Evolutionary conservation across 2,797 vertebrate species (phyloP).

Genomic region (Tenualosa thibaudeaui): DNA sequence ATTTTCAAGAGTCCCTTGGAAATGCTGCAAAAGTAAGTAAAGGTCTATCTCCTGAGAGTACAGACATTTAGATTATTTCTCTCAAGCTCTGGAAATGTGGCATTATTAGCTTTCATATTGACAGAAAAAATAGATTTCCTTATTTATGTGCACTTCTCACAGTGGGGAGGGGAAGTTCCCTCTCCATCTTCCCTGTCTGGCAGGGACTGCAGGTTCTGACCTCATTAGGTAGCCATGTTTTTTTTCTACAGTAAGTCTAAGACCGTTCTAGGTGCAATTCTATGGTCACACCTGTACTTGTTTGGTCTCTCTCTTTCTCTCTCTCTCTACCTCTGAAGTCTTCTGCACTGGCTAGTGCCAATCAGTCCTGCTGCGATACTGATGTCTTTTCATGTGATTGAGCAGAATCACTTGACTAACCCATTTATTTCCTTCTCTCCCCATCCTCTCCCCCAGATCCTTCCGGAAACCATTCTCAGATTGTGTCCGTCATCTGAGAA

Average conservation of each 20-base stretch:
- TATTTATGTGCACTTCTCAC: not conserved
- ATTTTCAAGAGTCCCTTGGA: no score
- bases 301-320: not conserved
- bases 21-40: not conserved
- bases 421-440: not conserved
- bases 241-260: no score
- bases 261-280: not conserved
- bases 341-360: not conserved
- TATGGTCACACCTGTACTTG: not conserved
- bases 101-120: not conserved
- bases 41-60: not conserved
- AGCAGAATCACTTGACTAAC: slow-evolving; percentile 15
- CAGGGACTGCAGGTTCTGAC: not conserved
- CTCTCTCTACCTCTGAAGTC: not conserved
- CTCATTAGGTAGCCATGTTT: no score
- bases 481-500: not conserved
- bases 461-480: not conserved
- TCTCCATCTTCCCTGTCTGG: not conserved
- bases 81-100: not conserved
- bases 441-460: not conserved
- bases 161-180: not conserved
- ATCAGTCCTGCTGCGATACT: not conserved
- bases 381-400: slow-evolving; percentile 1
- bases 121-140: not conserved
- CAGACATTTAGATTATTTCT: not conserved